Evolutionary conservation across 2,888 invertebrate genomes (phyloP).

Genomic region (Rhogogaster chlorosoma): DNA sequence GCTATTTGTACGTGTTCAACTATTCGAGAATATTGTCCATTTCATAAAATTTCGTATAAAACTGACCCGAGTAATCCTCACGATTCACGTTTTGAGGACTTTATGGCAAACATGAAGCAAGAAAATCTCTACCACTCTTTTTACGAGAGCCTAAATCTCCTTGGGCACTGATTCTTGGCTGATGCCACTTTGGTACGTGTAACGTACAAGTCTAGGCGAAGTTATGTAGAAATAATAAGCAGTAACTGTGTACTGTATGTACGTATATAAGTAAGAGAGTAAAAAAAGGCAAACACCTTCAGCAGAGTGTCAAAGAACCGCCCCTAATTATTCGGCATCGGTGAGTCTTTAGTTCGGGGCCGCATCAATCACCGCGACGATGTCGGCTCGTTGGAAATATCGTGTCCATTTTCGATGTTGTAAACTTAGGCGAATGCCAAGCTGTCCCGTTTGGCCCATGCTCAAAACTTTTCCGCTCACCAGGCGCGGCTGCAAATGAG

Average conservation of each 20-base stretch:
- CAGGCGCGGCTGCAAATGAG: slow-evolving; percentile 75
- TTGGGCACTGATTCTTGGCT: neutral
- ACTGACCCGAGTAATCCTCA: slow-evolving; percentile 12
- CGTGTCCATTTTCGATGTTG: slow-evolving; percentile 42
- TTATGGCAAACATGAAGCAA: neutral
- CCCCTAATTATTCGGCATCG: slow-evolving; percentile 73
- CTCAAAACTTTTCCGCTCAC: slow-evolving; percentile 43
- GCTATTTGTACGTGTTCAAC: slow-evolving; percentile 38
- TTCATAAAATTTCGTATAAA: slow-evolving; percentile 27
- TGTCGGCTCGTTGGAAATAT: slow-evolving; percentile 63
- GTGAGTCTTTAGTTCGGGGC: slow-evolving; percentile 68
- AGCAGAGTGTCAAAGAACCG: slow-evolving; percentile 69
- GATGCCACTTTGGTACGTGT: neutral
- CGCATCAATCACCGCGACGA: slow-evolving; percentile 70
- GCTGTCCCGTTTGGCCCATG: neutral
- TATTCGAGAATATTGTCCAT: slow-evolving; percentile 28
- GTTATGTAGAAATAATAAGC: neutral
- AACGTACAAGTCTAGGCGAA: neutral
- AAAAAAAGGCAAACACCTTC: slow-evolving; percentile 66
- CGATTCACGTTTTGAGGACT: neutral
- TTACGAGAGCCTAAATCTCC: neutral
- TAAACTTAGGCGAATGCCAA: neutral
- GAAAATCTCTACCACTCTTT: neutral
- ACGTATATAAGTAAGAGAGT: neutral
- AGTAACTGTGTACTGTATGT: neutral